Conservation (phyloP, 2,797 vertebrate species). For the Urocyon cinereoargenteus region DNA sequence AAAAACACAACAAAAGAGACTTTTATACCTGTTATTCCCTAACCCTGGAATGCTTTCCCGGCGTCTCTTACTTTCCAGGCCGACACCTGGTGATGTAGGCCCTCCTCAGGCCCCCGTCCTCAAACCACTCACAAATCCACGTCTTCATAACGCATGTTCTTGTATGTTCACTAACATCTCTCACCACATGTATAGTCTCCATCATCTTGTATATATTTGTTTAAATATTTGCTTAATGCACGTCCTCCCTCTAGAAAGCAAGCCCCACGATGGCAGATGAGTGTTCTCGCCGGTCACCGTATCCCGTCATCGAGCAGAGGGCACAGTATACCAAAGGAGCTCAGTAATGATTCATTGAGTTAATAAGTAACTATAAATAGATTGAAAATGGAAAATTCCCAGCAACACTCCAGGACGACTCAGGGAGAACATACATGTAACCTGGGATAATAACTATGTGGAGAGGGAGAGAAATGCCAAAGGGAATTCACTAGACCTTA, state of each 20-base stretch:
- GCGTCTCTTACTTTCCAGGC: neutral
- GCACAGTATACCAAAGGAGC: neutral
- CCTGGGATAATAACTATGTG: neutral
- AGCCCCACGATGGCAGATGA: neutral
- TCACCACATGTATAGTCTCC: neutral
- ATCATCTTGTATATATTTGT: neutral
- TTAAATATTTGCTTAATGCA: neutral
- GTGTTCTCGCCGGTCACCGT: neutral
- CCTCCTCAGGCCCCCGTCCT: neutral
- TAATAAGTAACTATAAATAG: neutral
- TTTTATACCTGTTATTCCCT: neutral
- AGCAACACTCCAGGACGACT: neutral
- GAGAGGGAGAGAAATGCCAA: neutral
- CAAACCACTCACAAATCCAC: neutral
- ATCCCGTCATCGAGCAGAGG: neutral
- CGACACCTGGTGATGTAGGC: neutral
- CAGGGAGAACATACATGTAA: neutral
- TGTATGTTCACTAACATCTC: neutral
- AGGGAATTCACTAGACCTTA: constrained; percentile 7
- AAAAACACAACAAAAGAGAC: too few relatives aligned
- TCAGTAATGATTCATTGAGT: neutral
- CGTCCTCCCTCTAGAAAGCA: neutral
- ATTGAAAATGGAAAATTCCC: neutral
- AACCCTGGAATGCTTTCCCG: neutral
- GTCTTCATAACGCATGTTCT: neutral